These are phyloP conservation scores for Bujurquina vittata DNA, from an alignment of 2,113 vertebrate genomes.

Conservation along the genomic window DNA sequence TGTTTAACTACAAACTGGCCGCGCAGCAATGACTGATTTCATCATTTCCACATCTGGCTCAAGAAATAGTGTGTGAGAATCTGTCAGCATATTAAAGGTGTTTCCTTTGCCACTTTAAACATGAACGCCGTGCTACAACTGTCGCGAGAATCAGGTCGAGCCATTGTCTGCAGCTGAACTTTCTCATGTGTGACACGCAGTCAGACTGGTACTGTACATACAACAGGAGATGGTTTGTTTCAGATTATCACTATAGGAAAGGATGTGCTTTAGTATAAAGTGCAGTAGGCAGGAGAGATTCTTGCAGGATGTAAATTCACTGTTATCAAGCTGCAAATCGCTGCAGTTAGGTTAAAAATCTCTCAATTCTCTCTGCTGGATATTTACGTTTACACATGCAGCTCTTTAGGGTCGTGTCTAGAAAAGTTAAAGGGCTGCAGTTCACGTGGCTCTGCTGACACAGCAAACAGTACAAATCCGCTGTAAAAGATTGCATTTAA, in stretches of 20 bases:
- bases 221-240: background rate
- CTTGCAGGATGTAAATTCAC: background rate
- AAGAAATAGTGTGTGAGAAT: conserved; percentile 11
- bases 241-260: background rate
- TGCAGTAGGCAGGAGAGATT: background rate
- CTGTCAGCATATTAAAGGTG: conserved; percentile 8
- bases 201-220: too few species aligned
- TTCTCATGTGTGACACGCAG: too few species aligned
- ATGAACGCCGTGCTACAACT: background rate
- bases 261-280: background rate
- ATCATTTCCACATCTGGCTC: conserved; percentile 66
- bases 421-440: background rate
- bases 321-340: background rate
- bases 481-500: background rate
- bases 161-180: background rate
- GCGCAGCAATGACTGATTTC: conserved; percentile 31
- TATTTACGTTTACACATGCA: background rate
- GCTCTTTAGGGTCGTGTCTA: background rate
- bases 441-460: background rate
- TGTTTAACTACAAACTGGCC: conserved; percentile 22
- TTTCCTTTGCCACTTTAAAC: conserved; percentile 2
- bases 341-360: background rate
- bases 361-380: background rate
- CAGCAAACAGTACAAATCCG: conserved; percentile 10
- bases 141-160: background rate